Base-by-base conservation (phyloP, 2,888 invertebrate genomes). In the Aleiodes alternator region DNA sequence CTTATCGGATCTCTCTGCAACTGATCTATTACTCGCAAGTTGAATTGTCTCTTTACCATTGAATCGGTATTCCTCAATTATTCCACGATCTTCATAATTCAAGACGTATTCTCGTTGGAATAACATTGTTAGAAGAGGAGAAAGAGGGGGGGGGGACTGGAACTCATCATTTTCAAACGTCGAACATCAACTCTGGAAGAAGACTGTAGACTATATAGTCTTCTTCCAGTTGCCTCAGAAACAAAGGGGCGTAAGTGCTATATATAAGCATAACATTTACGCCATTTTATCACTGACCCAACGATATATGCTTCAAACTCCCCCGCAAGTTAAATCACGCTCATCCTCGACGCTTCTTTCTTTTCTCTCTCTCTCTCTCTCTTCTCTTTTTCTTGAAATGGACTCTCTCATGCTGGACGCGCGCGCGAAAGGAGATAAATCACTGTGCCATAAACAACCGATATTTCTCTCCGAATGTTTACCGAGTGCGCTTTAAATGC, bases 401-500 rank as follows among this genome's bases (percentile, higher is more conserved):
- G 23, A 14, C 48, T n/a, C n/a, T 38, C 51, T 72, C 51, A 50
- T 66, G 31, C 51, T 56, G 43, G 55, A 71, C 78, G 77, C 75
- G 80, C 75, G 80, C 82, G 85, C 84, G 87, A 84, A 84, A 85
- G 85, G 85, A 85, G 88, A 89, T 89, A 89, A 89, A 89, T 89
- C 89, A 89, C 85, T 84, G 81, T 79, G 84, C 87, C 88, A 86
- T 88, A 88, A 88, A 88, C 87, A 88, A 88, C 87, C 88, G 84
- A 89, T 89, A 88, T 89, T 88, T 88, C 87, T 89, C 86, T 85
- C 82, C 86, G 86, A 87, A 89, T 89, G 89, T 89, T 89, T 89
- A 89, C 89, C 87, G 88, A 89, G 88, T 87, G 86, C 86, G 87
- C 88, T 89, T 89, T 89, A 89, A 89, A 89, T 87, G 88, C 86